Evolutionary conservation across 1,140 invertebrate species (phyloP).

Genomic region (Drosophila takahashii): DNA sequence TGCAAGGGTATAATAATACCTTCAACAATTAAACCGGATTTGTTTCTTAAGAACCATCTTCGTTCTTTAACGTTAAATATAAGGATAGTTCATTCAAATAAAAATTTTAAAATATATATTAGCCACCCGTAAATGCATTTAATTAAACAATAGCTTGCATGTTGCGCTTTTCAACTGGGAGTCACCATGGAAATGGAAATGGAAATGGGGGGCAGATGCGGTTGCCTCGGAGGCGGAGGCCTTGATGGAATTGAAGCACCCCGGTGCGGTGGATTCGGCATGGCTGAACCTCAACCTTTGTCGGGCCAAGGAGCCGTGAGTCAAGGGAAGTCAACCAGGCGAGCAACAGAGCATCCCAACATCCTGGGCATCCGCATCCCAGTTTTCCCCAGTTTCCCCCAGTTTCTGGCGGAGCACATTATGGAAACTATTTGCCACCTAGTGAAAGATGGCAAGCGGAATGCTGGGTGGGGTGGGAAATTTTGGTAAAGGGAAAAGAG

Average conservation of each 20-base stretch:
- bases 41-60: no score
- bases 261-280: conserved; percentile 1
- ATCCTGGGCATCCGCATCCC: neutral
- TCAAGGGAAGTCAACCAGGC: conserved; percentile 8
- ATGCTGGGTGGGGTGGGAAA: conserved; percentile 17
- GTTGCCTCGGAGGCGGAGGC: neutral
- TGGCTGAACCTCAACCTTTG: conserved; percentile 5
- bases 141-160: neutral
- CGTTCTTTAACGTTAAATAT: no score
- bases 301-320: neutral
- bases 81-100: no score
- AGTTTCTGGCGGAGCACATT: conserved; percentile 43
- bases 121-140: neutral
- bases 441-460: conserved; percentile 28
- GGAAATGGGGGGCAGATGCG: neutral
- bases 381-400: no score
- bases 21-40: no score
- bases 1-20: no score
- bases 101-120: no score
- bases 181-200: neutral
- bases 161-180: no score
- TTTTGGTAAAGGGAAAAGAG: neutral
- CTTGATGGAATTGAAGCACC: neutral
- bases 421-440: conserved; percentile 69
- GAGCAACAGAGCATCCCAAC: neutral